A percentile compares a stretch with the other conserved stretches of the same genome.
phyloP scores from a whole-genome alignment of 2,113 vertebrate genomes.

The Oryzias melastigma region DNA sequence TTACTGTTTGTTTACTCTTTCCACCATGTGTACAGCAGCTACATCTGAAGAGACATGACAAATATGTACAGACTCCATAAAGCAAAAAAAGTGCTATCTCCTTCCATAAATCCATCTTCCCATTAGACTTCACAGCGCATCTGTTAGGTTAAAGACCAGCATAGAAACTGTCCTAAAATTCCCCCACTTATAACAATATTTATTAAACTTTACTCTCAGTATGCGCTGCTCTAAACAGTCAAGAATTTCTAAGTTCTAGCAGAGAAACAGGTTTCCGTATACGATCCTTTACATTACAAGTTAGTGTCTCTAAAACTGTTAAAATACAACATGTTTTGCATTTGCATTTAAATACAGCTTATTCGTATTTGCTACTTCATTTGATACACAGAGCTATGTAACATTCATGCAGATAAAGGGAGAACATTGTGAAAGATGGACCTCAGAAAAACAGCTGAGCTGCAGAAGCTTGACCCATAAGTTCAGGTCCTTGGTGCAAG shows the following conservation, averaged over 20 bases:
- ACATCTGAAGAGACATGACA: constrained; percentile 43
- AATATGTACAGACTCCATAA: constrained; percentile 60
- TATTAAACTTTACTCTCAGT: constrained; percentile 18
- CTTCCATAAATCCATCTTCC: constrained; percentile 62
- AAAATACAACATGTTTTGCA: neutral
- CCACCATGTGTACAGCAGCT: constrained; percentile 56
- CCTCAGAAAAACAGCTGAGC: no score
- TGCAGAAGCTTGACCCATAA: no score
- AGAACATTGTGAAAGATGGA: constrained; percentile 7
- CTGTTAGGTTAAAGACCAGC: constrained; percentile 39
- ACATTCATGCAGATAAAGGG: constrained; percentile 36
- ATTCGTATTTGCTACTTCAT: constrained; percentile 77
- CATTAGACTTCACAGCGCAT: constrained; percentile 58
- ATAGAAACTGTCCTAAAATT: constrained; percentile 26
- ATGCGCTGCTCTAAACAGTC: constrained; percentile 29
- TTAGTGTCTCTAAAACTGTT: constrained; percentile 51
- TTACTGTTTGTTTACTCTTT: constrained; percentile 47
- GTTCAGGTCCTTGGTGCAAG: no score
- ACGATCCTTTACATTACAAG: constrained; percentile 28
- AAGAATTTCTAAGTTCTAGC: constrained; percentile 33
- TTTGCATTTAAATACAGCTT: constrained; percentile 76
- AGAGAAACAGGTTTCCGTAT: constrained; percentile 19
- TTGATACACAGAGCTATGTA: constrained; percentile 55
- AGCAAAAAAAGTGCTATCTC: constrained; percentile 73
- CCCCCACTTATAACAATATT: constrained; percentile 23